Evolutionary conservation across 2,888 invertebrate species (phyloP).

Genomic region (Caenorhabditis doughertyi): DNA sequence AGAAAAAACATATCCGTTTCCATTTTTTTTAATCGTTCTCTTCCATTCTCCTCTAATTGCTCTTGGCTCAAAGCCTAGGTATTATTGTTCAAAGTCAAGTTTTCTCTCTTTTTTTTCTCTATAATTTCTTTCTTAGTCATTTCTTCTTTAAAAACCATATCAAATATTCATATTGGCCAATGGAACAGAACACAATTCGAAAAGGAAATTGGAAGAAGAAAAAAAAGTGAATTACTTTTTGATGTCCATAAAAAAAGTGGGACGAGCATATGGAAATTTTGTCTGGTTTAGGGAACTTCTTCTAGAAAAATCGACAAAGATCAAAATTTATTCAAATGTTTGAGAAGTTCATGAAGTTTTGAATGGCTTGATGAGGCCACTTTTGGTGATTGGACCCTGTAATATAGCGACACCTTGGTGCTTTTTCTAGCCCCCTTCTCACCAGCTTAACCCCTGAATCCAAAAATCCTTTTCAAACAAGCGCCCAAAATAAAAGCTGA

Average conservation of each 20-base stretch:
- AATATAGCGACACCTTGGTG: too few relatives aligned
- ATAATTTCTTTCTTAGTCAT: too few relatives aligned
- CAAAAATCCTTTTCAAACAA: not conserved
- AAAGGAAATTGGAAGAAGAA: not conserved
- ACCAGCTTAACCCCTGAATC: too few relatives aligned
- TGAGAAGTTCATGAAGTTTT: too few relatives aligned
- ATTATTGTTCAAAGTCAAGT: not conserved
- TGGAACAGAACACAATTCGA: conserved; percentile 17
- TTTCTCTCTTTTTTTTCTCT: not conserved
- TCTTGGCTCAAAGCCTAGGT: not conserved
- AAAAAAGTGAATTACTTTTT: conserved; percentile 37
- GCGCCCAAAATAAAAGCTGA: not conserved
- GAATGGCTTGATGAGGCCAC: too few relatives aligned
- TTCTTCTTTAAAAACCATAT: too few relatives aligned
- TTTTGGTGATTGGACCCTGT: too few relatives aligned
- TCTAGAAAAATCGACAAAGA: too few relatives aligned
- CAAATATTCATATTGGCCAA: not conserved
- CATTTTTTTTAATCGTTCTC: conserved; percentile 7
- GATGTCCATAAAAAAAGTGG: conserved; percentile 25
- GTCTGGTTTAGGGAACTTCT: conserved; percentile 1
- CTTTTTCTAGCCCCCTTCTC: too few relatives aligned
- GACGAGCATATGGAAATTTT: too few relatives aligned
- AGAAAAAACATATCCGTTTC: conserved; percentile 13
- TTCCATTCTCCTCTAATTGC: conserved; percentile 1
- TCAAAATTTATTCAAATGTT: too few relatives aligned